A percentile compares a stretch with the other conserved stretches of the same genome.
Evolutionary conservation across 2,888 invertebrate genomes (phyloP).

Genomic region (Flexamia atlantica): DNA sequence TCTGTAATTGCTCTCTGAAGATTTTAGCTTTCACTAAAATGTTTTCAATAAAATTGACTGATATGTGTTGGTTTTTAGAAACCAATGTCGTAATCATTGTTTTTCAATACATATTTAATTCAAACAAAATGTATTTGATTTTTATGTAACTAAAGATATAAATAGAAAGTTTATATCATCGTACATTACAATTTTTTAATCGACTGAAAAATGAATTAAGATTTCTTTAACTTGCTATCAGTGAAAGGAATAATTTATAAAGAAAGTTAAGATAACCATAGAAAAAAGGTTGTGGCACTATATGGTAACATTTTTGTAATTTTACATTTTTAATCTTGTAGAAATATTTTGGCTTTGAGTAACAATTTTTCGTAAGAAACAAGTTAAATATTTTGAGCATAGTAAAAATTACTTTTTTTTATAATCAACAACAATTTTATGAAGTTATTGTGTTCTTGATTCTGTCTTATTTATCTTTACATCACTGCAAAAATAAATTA

Average conservation of each 20-base stretch:
- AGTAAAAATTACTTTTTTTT: neutral
- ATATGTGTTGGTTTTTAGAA: neutral
- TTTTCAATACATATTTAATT: no score
- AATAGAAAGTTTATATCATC: no score
- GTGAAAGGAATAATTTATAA: no score
- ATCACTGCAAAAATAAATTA: neutral
- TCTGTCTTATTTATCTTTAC: neutral
- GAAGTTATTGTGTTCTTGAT: neutral
- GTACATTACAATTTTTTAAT: no score
- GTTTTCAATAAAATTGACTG: neutral
- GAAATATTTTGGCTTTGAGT: no score
- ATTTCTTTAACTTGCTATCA: no score
- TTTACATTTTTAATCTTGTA: neutral
- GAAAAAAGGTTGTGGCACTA: neutral
- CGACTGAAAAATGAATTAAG: no score
- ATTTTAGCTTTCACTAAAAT: constrained; percentile 6
- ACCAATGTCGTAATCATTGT: no score
- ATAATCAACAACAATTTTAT: neutral
- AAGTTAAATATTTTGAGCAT: neutral
- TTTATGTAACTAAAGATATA: no score
- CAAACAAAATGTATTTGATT: no score
- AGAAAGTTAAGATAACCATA: no score
- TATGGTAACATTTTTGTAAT: neutral
- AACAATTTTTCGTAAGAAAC: no score
- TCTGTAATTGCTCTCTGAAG: constrained; percentile 12